These are phyloP conservation scores for Troides oblongomaculatus DNA, from an alignment of 2,888 invertebrate species.

Conservation along the genomic window DNA sequence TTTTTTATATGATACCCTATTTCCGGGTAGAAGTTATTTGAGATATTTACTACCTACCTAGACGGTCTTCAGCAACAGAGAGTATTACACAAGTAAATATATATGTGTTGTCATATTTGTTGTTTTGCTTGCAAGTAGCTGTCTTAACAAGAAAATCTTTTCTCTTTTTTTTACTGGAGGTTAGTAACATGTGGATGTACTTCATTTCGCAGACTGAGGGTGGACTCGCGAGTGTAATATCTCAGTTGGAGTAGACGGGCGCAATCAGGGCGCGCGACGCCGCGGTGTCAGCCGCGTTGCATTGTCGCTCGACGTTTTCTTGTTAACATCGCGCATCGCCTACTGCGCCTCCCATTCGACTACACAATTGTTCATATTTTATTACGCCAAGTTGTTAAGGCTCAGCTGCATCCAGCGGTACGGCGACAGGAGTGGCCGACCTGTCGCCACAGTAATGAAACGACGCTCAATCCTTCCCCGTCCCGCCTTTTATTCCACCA, in stretches of 20 bases:
- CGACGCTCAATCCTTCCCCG: no score
- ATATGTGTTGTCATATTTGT: no score
- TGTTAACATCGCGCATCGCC: conserved; percentile 59
- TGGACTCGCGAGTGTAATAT: conserved; percentile 70
- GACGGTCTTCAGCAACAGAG: no score
- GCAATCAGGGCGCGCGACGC: conserved; percentile 65
- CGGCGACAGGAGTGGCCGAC: conserved; percentile 7
- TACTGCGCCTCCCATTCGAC: conserved; percentile 42
- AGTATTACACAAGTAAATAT: no score
- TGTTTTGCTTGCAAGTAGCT: no score
- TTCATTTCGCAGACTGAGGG: conserved; percentile 46
- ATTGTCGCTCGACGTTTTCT: conserved; percentile 71
- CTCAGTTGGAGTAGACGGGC: conserved; percentile 63
- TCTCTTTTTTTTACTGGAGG: no score
- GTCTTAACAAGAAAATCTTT: no score
- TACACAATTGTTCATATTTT: conserved; percentile 45
- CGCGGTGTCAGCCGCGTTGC: conserved; percentile 57
- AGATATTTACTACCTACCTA: no score
- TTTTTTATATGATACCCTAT: no score
- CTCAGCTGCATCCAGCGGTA: conserved; percentile 13
- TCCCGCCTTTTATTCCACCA: no score
- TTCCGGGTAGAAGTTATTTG: no score
- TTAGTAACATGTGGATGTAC: conserved; percentile 36
- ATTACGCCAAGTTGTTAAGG: conserved; percentile 29
- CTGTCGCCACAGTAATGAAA: background rate